A percentile compares a stretch with the other conserved stretches of the same genome.
phyloP scores from a whole-genome alignment of 2,888 invertebrate species.

The Xylota segnis region DNA sequence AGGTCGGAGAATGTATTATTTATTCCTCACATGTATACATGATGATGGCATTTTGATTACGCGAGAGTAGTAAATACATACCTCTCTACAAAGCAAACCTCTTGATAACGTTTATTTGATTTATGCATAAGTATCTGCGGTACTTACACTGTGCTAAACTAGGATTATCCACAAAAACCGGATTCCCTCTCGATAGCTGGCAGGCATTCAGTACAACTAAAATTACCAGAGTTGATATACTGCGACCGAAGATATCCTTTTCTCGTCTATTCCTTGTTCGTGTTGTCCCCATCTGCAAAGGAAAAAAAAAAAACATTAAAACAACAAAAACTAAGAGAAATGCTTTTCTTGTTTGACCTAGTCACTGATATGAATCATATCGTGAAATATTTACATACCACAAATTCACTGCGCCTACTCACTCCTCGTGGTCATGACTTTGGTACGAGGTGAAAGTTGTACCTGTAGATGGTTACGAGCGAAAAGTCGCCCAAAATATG shows the following conservation, averaged over 20 bases:
- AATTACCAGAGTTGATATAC: slow-evolving; percentile 57
- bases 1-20: slow-evolving; percentile 69
- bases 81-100: slow-evolving; percentile 44
- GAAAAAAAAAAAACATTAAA: slow-evolving; percentile 60
- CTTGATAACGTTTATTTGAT: slow-evolving; percentile 9
- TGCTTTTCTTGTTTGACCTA: slow-evolving; percentile 49
- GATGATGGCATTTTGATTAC: slow-evolving; percentile 67
- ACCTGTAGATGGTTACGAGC: slow-evolving; percentile 55
- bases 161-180: slow-evolving; percentile 84
- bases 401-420: slow-evolving; percentile 47
- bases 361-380: slow-evolving; percentile 65
- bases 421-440: slow-evolving; percentile 63
- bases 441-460: slow-evolving; percentile 72
- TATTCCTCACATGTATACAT: slow-evolving; percentile 57
- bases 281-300: slow-evolving; percentile 81
- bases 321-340: no score
- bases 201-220: slow-evolving; percentile 78
- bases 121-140: background rate
- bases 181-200: slow-evolving; percentile 80
- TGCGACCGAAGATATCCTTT: slow-evolving; percentile 51
- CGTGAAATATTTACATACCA: slow-evolving; percentile 37
- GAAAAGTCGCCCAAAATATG: slow-evolving; percentile 46
- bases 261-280: slow-evolving; percentile 67
- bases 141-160: slow-evolving; percentile 85
- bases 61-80: slow-evolving; percentile 45